Evolutionary conservation across 1,140 invertebrate species (phyloP), one percentile per base, ranked within the genome.

Genomic region (Aphis gossypii): DNA sequence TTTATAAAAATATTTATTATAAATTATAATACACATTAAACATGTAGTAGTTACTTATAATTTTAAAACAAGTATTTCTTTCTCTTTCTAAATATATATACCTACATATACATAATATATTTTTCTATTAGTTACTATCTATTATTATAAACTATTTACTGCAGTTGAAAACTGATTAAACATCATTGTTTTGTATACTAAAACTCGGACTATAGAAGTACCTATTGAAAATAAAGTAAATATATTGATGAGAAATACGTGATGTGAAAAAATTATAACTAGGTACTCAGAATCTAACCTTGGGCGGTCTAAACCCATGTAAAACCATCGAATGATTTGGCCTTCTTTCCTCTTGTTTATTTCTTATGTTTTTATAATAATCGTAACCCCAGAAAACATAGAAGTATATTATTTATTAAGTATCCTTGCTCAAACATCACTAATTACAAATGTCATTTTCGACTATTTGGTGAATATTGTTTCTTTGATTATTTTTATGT

Each of bases 261-360:
- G 54, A 90, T 44, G 0, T 44, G 54, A 90, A 68, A 38, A 90
- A 60, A 90, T 90, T 60, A 90, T 68, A 44, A 90, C 38, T 54
- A 41, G 38, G 38, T 41, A 56, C 9, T 89, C 20, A 38, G 23
- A 44, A 60, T 21, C 35, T 41, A n/a, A 60, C 88, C 88, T 90
- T 90, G 88, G 38, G 30, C 35, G 23, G 54, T 60, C 21, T 90
- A 90, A 38, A 88, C 1, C 6, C n/a, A 90, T 60, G 38, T 90
- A 56, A 90, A 68, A 90, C n/a, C 54, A 3, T 60, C 11, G 9
- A 90, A 68, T 11, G 21, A 90, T 44, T 44, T 20, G 54, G 41
- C 54, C 38, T 90, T 90, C 89, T 68, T 51, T 41, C 23, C 25
- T 86, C 23, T 84, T 18, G 25, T 60, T 68, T n/a, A 76, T 44